These are phyloP conservation scores for Plodia interpunctella DNA, from an alignment of 1,140 invertebrate species.

Conservation along the genomic window DNA sequence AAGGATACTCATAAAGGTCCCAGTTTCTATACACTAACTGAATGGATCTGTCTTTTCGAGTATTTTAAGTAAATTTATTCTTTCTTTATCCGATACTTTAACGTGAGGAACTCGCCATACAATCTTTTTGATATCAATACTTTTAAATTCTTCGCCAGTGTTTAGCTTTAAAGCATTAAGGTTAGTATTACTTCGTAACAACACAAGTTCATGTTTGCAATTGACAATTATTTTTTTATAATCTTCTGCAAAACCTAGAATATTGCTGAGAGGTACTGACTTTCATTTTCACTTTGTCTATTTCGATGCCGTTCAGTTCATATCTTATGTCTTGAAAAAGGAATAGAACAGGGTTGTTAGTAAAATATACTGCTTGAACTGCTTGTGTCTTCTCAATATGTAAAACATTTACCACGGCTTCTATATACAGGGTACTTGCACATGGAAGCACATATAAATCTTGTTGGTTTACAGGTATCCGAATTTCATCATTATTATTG, in stretches of 20 bases:
- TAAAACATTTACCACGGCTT: too few relatives aligned
- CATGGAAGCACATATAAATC: conserved; percentile 46
- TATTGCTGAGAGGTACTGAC: conserved; percentile 45
- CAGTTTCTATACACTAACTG: too few relatives aligned
- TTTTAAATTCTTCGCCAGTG: too few relatives aligned
- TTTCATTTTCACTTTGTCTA: conserved; percentile 53
- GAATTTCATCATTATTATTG: conserved; percentile 50
- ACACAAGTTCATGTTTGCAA: conserved; percentile 65
- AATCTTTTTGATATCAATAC: too few relatives aligned
- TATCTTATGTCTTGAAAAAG: conserved; percentile 71
- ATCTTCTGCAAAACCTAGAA: conserved; percentile 70
- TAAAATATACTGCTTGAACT: conserved; percentile 24
- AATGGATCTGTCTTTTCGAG: too few relatives aligned
- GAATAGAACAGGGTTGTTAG: conserved; percentile 54
- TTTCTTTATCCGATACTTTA: too few relatives aligned
- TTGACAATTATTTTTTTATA: conserved; percentile 67
- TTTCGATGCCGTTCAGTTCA: conserved; percentile 61
- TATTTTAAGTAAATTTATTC: too few relatives aligned
- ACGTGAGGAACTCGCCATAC: too few relatives aligned
- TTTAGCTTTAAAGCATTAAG: too few relatives aligned
- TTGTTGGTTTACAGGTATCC: conserved; percentile 48
- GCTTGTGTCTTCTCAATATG: too few relatives aligned
- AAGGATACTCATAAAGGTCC: too few relatives aligned
- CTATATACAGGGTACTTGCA: conserved; percentile 31
- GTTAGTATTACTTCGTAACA: conserved; percentile 48